A percentile compares a stretch with the other conserved stretches of the same genome.
Evolutionary conservation across 2,113 vertebrate genomes (phyloP).

Genomic region (Anolis sagrei): DNA sequence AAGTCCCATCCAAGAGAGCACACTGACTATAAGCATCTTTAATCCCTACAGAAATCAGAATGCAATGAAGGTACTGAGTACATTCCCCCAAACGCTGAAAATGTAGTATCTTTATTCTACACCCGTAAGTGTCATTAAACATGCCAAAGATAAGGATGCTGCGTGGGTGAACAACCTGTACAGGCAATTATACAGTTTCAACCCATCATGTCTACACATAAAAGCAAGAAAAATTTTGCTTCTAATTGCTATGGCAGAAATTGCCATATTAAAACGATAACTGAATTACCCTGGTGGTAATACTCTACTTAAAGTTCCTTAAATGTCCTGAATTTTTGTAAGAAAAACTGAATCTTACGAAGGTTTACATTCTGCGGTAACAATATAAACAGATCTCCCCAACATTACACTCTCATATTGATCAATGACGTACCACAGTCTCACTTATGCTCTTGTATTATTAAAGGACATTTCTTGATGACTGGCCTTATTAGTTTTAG

Average conservation of each 20-base stretch:
- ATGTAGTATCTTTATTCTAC: conserved; percentile 44
- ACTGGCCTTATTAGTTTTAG: neutral
- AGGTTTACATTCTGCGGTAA: neutral
- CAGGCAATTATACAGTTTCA: conserved; percentile 19
- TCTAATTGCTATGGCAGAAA: conserved; percentile 32
- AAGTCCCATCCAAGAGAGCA: neutral
- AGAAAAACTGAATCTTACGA: neutral
- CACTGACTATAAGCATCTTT: neutral
- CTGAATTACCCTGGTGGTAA: conserved; percentile 20
- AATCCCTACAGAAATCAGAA: neutral
- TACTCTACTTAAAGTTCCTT: neutral
- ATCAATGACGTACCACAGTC: neutral
- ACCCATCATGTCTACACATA: neutral
- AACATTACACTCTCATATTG: neutral
- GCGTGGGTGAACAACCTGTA: conserved; percentile 39
- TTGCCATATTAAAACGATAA: neutral
- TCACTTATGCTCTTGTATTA: neutral
- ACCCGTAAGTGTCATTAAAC: conserved; percentile 57
- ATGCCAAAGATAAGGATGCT: conserved; percentile 33
- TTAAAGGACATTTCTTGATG: neutral
- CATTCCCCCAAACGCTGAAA: neutral
- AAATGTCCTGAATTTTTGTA: neutral
- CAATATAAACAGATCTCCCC: neutral
- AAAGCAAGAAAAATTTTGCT: neutral
- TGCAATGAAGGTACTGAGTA: neutral